A percentile compares a stretch with the other conserved stretches of the same genome.
Conservation (phyloP, 2,113 vertebrate genomes). For the Polyodon spathula region DNA sequence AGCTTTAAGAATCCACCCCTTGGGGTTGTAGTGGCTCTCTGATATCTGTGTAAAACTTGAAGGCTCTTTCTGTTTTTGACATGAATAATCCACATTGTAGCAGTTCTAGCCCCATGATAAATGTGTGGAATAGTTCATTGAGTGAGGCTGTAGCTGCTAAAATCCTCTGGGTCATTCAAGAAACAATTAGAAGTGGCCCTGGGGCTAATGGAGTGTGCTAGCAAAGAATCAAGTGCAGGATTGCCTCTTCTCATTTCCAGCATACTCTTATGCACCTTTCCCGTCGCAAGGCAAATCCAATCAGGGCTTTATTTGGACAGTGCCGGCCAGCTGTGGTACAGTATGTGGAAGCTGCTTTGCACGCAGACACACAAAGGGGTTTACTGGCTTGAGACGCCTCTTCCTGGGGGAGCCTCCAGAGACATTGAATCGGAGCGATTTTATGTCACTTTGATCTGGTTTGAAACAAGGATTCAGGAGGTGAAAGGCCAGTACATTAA, state of each 20-base stretch:
- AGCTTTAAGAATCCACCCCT: too few relatives aligned
- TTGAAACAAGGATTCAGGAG: not conserved
- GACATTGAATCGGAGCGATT: not conserved
- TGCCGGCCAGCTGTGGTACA: not conserved
- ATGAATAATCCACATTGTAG: not conserved
- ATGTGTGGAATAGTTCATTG: not conserved
- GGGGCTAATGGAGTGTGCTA: not conserved
- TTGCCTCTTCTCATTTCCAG: not conserved
- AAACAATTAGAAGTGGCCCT: not conserved
- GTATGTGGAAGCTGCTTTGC: too few relatives aligned
- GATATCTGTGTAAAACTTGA: too few relatives aligned
- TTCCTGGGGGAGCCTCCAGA: not conserved
- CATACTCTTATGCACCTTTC: not conserved
- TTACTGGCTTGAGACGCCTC: not conserved
- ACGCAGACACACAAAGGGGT: too few relatives aligned
- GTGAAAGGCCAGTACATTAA: constrained; percentile 12
- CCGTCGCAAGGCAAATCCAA: not conserved
- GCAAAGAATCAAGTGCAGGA: not conserved
- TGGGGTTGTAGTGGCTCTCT: too few relatives aligned
- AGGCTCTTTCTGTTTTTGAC: too few relatives aligned
- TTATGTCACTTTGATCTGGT: constrained; percentile 4
- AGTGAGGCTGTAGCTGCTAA: not conserved
- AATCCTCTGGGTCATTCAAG: not conserved
- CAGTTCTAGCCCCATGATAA: not conserved
- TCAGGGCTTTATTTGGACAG: not conserved